Percentiles rank a stretch among this genome's conserved stretches.
Evolutionary conservation across 2,797 vertebrate species (phyloP).

Genomic region (Aphelocoma californica): DNA sequence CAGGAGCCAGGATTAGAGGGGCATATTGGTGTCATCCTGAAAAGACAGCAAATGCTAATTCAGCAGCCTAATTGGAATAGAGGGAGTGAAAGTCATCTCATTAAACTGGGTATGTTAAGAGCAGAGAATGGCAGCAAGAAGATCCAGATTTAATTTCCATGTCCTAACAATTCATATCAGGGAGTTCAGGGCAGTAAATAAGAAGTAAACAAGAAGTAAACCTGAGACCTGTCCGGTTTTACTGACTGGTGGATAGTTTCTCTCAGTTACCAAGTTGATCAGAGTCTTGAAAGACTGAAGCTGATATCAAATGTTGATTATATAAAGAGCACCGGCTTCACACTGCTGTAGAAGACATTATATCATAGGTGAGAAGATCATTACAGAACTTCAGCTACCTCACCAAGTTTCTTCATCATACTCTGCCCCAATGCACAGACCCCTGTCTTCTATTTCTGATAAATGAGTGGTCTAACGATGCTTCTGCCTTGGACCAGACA

Average conservation of each 20-base stretch:
- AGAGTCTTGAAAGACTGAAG: not conserved
- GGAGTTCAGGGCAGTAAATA: not conserved
- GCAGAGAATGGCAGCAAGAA: not conserved
- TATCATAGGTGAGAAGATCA: not conserved
- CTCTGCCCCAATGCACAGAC: not conserved
- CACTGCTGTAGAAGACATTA: not conserved
- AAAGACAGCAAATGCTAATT: not conserved
- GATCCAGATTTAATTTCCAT: not conserved
- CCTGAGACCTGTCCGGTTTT: not conserved
- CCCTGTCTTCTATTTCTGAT: not conserved
- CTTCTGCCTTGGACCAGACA: not conserved
- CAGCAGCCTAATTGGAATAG: not conserved
- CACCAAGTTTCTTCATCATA: not conserved
- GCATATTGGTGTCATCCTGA: too few species aligned
- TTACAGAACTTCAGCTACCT: not conserved
- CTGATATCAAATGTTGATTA: not conserved
- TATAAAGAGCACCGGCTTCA: not conserved
- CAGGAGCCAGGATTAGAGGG: not conserved
- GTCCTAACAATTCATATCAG: not conserved
- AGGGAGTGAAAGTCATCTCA: too few species aligned
- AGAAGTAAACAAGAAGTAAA: not conserved
- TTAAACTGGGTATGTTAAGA: rapidly evolving
- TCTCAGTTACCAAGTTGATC: not conserved
- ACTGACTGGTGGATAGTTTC: not conserved
- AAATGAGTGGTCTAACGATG: not conserved